phyloP scores from a whole-genome alignment of 92 coral and sea anemone species.

The Palythoa heliodiscus region DNA sequence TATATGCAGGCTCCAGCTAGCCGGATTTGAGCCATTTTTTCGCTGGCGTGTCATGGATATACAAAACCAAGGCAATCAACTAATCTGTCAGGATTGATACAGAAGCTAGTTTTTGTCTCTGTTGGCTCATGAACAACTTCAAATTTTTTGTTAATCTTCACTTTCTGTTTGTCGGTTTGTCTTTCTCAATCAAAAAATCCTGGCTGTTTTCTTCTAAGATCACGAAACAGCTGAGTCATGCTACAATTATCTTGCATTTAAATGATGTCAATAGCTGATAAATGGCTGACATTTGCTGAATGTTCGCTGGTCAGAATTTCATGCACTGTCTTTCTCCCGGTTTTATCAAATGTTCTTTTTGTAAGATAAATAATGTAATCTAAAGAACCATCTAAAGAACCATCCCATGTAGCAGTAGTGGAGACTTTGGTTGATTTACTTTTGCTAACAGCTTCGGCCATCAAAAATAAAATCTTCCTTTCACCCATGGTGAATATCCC shows the following conservation, averaged over 20 bases:
- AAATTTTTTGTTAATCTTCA: neutral
- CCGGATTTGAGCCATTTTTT: conserved; percentile 18
- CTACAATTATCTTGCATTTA: conserved; percentile 30
- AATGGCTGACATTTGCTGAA: conserved; percentile 16
- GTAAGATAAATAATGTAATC: conserved; percentile 44
- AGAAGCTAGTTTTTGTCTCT: neutral
- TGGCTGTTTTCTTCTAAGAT: conserved; percentile 25
- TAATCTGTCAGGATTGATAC: conserved; percentile 1
- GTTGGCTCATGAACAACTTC: conserved; percentile 2
- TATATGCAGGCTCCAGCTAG: conserved; percentile 12
- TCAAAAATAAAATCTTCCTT: conserved; percentile 29
- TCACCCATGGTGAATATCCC: conserved; percentile 38
- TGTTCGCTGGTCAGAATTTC: conserved; percentile 13
- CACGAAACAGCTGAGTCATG: conserved; percentile 24
- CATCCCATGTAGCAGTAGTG: conserved; percentile 28
- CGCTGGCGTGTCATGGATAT: neutral
- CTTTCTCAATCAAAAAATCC: conserved; percentile 29
- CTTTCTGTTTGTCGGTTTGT: neutral
- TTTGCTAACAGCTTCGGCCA: conserved; percentile 31
- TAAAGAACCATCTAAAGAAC: conserved; percentile 19
- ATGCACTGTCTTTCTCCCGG: conserved; percentile 29
- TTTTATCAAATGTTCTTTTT: conserved; percentile 27
- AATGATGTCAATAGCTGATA: conserved; percentile 37
- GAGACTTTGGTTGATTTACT: neutral
- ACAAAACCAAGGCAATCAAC: conserved; percentile 9